These are phyloP conservation scores for Peromyscus polionotus DNA, from an alignment of 2,113 vertebrate species.

Conservation along the genomic window DNA sequence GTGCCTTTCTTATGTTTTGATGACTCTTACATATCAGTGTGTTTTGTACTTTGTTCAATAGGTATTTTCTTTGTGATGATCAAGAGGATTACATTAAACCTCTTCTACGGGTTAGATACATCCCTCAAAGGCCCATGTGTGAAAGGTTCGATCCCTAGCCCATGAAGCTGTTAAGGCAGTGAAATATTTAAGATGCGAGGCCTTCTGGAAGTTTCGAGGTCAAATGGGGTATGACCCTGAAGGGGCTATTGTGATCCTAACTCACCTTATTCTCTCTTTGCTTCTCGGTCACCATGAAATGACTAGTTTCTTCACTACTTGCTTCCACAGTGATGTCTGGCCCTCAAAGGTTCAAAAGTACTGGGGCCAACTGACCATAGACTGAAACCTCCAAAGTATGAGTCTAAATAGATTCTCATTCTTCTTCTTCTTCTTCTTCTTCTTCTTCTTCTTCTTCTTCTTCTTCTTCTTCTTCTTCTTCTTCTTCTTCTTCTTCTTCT, in stretches of 20 bases:
- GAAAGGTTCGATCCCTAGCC: background rate
- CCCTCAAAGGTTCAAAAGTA: background rate
- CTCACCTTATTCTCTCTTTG: background rate
- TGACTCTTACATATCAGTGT: background rate
- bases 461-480: no score
- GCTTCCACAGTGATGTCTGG: background rate
- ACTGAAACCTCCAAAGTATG: background rate
- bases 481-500: no score
- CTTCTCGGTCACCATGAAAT: background rate
- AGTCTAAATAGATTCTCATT: background rate
- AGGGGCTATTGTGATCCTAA: background rate
- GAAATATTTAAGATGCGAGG: background rate
- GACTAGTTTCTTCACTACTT: background rate
- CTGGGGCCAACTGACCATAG: background rate
- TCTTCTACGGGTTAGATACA: background rate
- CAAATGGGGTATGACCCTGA: background rate
- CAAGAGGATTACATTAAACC: background rate
- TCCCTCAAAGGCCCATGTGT: background rate
- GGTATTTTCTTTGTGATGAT: background rate
- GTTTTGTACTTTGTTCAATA: background rate
- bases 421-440: no score
- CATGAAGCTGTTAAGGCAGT: background rate
- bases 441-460: no score
- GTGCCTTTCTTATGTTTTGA: background rate
- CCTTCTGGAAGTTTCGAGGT: background rate